Base-by-base conservation (phyloP, 2,113 vertebrate species). In the Echinops telfairi region DNA sequence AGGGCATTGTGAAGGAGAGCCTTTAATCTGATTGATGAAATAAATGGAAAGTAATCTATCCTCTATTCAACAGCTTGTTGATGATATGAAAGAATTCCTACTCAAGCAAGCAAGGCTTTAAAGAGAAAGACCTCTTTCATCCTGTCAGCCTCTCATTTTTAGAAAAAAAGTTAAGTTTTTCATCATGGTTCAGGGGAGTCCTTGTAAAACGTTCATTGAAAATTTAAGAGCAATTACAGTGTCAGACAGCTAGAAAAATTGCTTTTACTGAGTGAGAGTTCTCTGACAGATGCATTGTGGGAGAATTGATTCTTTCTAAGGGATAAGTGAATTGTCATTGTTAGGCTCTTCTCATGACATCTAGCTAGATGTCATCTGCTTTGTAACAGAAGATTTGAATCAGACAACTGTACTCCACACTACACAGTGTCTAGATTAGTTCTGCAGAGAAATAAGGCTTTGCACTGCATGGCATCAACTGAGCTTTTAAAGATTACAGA, bases 291-390 rank as follows among this genome's bases (percentile, higher is more conserved):
- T 99, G 99, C 98, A 99, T 99, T 99, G 99, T 99, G 98, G 98
- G 98, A 99, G 98, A 99, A 99, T 98, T 99, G 99, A 99, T 99
- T 99, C 98, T 98, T 98, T 98, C 98, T 98, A 98, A 98, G 98
- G 98, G 98, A 99, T 99, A 99, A 99, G 99, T 99, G 99, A 99
- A 99, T 99, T 99, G 99, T 99, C 99, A 99, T 99, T 99, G 98
- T 98, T 98, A 98, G 98, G 99, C 99, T 99, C 98, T 98, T 98
- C 98, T 99, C 98, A 97, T 99, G 99, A 99, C 99, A 99, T 99
- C 98, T 98, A 98, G 98, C 98, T 98, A 98, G 98, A 98, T 98
- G 98, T 99, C 98, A 98, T 98, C 98, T 98, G 98, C 99, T 99
- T 99, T 99, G 98, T 99, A 98, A 99, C 98, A 98, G 98, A 98